Conservation (phyloP, 2,113 vertebrate genomes). For the Amphiprion ocellaris region DNA sequence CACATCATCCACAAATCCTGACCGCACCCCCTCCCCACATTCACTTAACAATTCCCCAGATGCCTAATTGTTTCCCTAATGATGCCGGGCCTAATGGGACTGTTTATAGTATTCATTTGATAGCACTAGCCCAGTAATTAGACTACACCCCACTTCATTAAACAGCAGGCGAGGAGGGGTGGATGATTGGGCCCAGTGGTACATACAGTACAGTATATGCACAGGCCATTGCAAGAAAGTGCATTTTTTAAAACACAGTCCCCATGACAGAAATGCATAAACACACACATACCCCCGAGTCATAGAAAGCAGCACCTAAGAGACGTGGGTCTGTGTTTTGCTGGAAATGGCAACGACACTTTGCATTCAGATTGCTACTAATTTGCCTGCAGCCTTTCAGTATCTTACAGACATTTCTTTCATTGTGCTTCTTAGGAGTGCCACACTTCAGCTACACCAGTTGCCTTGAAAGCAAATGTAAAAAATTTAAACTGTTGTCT, state of each 20-base stretch:
- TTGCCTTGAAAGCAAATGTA: constrained; percentile 2
- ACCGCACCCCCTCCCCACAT: constrained; percentile 17
- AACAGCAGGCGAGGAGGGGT: constrained; percentile 57
- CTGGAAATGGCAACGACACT: constrained; percentile 10
- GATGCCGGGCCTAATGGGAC: constrained; percentile 84
- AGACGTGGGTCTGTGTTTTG: neutral
- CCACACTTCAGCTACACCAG: neutral
- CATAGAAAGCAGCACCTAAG: constrained; percentile 14
- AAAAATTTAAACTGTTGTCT: neutral
- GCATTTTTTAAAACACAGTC: constrained; percentile 15
- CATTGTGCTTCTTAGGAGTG: constrained; percentile 9
- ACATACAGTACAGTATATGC: neutral
- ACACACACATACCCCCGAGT: neutral
- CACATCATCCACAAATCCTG: neutral
- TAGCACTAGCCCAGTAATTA: constrained; percentile 84
- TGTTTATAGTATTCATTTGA: constrained; percentile 85
- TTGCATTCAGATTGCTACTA: constrained; percentile 43
- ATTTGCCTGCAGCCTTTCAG: constrained; percentile 33
- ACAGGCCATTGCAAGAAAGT: neutral
- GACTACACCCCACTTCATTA: constrained; percentile 83
- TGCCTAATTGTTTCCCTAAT: constrained; percentile 87
- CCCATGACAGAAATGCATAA: neutral
- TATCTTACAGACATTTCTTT: constrained; percentile 2
- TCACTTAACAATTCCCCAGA: constrained; percentile 78
- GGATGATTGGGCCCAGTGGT: constrained; percentile 9